A percentile compares a stretch with the other conserved stretches of the same genome.
Evolutionary conservation across 2,797 vertebrate species (phyloP).

Genomic region (Silurus lanzhouensis): DNA sequence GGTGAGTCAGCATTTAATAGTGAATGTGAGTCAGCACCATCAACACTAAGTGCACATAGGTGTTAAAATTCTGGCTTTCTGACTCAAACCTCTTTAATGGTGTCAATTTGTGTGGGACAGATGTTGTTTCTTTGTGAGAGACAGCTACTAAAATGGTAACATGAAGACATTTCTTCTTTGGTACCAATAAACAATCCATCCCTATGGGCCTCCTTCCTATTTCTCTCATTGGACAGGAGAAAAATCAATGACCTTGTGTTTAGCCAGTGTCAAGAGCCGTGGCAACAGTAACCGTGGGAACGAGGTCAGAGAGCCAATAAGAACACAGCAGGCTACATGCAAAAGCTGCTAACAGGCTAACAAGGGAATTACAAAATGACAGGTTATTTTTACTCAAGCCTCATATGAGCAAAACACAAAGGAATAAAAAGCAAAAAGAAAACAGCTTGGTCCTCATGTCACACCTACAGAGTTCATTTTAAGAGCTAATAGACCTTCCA

Average conservation of each 20-base stretch:
- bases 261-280: constrained; percentile 26
- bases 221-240: background rate
- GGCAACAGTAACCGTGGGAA: constrained; percentile 48
- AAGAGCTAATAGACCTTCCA: background rate
- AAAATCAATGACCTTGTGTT: constrained; percentile 4
- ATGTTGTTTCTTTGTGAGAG: background rate
- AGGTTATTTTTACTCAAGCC: constrained; percentile 34
- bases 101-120: background rate
- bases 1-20: constrained; percentile 30
- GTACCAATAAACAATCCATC: background rate
- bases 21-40: constrained; percentile 6
- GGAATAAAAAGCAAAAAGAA: background rate
- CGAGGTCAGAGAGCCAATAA: constrained; percentile 39
- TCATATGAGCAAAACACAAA: background rate
- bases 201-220: constrained; percentile 7
- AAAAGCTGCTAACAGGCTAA: constrained; percentile 49
- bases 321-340: constrained; percentile 19
- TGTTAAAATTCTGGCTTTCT: constrained; percentile 17
- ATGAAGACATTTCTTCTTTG: background rate
- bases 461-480: background rate
- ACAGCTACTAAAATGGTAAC: background rate
- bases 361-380: constrained; percentile 34
- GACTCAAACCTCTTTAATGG: constrained; percentile 11
- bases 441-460: constrained; percentile 4
- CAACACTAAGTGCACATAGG: background rate